Percentiles rank a stretch among this genome's conserved stretches.
Conservation (phyloP, 2,888 invertebrate genomes). For the Hyposoter dolosus region DNA sequence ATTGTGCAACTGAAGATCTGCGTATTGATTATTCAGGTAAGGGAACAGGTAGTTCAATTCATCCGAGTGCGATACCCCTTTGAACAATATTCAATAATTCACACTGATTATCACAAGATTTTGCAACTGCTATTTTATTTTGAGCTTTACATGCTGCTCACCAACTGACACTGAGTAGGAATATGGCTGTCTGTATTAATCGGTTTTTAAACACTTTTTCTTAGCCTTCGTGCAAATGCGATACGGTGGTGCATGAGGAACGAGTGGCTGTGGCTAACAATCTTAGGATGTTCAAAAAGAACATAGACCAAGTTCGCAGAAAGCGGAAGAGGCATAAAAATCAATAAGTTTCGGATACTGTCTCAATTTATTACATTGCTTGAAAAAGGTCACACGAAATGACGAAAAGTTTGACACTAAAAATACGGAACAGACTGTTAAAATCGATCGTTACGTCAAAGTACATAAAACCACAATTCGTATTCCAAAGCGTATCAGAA, state of each 20-base stretch:
- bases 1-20: conserved; percentile 70
- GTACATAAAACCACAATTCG: neutral
- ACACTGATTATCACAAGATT: neutral
- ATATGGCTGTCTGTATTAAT: neutral
- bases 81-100: neutral
- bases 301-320: neutral
- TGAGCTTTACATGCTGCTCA: neutral
- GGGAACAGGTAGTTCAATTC: conserved; percentile 80
- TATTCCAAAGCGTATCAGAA: neutral
- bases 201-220: neutral
- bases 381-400: neutral
- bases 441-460: neutral
- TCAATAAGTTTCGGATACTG: neutral
- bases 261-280: neutral
- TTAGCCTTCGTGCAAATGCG: neutral
- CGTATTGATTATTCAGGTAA: conserved; percentile 66
- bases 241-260: neutral
- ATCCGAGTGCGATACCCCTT: conserved; percentile 77
- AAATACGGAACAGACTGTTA: neutral
- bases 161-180: neutral
- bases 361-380: neutral
- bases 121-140: neutral
- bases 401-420: neutral
- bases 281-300: neutral
- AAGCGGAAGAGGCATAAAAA: neutral